phyloP scores from a whole-genome alignment of 2,113 vertebrate genomes.

The Bungarus multicinctus region DNA sequence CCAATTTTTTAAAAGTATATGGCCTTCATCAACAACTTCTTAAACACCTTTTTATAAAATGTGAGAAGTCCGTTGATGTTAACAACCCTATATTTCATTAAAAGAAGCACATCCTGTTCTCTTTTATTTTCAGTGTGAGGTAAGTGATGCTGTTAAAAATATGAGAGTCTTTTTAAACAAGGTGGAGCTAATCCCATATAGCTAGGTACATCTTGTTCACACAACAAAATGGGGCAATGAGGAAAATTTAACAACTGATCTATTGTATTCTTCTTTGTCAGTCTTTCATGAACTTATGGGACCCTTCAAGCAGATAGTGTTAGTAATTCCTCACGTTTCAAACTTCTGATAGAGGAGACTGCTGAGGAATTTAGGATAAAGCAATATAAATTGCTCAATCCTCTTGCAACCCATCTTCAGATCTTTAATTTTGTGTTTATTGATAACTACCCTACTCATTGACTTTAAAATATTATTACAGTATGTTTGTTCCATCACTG shows the following conservation, averaged over 20 bases:
- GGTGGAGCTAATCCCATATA: neutral
- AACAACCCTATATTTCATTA: neutral
- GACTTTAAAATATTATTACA: neutral
- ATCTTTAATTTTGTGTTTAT: neutral
- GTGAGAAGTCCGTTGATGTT: neutral
- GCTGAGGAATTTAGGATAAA: neutral
- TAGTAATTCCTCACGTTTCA: neutral
- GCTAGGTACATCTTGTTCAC: neutral
- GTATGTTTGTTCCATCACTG: neutral
- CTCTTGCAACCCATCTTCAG: neutral
- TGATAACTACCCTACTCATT: neutral
- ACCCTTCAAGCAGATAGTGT: neutral
- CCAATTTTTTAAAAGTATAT: neutral
- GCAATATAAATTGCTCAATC: neutral
- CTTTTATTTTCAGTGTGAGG: neutral
- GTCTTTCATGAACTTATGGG: neutral
- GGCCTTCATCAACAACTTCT: neutral
- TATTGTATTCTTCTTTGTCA: neutral
- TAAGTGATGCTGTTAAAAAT: neutral
- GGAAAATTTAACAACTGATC: neutral
- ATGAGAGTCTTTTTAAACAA: neutral
- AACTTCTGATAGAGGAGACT: neutral
- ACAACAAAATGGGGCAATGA: neutral
- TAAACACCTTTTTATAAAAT: neutral
- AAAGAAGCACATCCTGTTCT: constrained; percentile 57